phyloP scores from a whole-genome alignment of 2,113 vertebrate genomes.

The Carollia perspicillata region DNA sequence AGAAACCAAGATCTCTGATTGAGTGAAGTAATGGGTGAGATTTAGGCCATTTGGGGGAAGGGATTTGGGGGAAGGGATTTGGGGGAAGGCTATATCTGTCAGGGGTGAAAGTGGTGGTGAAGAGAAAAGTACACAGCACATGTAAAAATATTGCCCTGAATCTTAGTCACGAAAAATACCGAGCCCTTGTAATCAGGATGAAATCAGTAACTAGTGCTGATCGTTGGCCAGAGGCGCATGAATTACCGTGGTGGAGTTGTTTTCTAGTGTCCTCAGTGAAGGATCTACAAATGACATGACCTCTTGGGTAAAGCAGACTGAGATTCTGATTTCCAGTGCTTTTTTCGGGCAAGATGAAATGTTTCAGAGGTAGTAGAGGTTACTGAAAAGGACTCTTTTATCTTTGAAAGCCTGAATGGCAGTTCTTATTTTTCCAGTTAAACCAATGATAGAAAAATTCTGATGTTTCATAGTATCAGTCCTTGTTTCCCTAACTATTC shows the following conservation, averaged over 20 bases:
- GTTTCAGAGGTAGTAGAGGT: conserved; percentile 27
- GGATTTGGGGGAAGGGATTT: not conserved
- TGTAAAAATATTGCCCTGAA: not conserved
- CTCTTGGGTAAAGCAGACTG: conserved; percentile 8
- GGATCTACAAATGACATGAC: conserved; percentile 7
- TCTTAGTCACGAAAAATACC: not conserved
- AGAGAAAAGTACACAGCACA: not conserved
- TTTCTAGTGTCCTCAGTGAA: conserved; percentile 33
- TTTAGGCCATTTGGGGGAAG: not conserved
- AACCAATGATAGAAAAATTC: not conserved
- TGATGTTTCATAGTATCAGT: conserved; percentile 22
- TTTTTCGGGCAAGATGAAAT: conserved; percentile 40
- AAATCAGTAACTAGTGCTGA: conserved; percentile 31
- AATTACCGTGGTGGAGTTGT: conserved; percentile 13
- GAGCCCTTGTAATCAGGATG: conserved; percentile 39
- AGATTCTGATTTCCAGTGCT: conserved; percentile 45
- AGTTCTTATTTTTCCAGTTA: conserved; percentile 26
- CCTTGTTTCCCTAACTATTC: conserved; percentile 41
- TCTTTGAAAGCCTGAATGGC: conserved; percentile 48
- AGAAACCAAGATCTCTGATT: not conserved
- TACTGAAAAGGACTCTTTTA: conserved; percentile 19
- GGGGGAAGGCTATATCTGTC: not conserved
- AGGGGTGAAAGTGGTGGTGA: not conserved
- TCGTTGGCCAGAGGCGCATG: not conserved
- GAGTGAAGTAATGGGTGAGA: not conserved